Base-by-base conservation (phyloP, 2,888 invertebrate genomes). In the Cremastobaeus sp. region DNA sequence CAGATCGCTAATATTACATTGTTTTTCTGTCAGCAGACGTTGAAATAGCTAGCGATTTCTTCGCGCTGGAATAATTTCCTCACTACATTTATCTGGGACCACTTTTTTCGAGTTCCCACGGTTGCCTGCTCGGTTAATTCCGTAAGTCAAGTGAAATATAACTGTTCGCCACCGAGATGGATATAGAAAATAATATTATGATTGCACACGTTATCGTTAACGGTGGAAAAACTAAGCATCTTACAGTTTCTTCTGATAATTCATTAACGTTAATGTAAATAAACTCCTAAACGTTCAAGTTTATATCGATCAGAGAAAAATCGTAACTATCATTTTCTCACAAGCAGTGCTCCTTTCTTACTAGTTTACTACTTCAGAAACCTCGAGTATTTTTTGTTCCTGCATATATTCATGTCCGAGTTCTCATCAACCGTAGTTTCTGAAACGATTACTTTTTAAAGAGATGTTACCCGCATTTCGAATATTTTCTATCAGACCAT, bases 101-200 rank as follows among this genome's bases (percentile, higher is more conserved):
- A 69, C 69, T 74, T 74, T 74, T 59, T 74, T 74, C 57, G 57
- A 64, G 69, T 74, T 74, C 74, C 74, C 74, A 74, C 74, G 74
- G 73, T 74, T 74, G 66, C 62, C 47, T 45, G 52, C 59, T 50
- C 69, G 39, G 59, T 52, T 68, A 69, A 64, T 74, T 69, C 74
- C 54, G 64, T 43, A 25, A 74, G 64, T 54, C 62, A 69, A 69
- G 69, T 69, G 52, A 69, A 64, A 69, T 69, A 68, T 64, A 74
- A 74, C 68, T 68, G 73, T 68, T 57, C 52, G 39, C 21, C n/a
- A 8, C 43, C 30, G 45, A 59, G 64, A 74, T 57, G 45, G 68
- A 59, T 57, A 52, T 32, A 47, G 50, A 14, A 47, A 64, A 74
- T 74, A 41, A 64, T 59, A 74, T 74, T 74, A 74, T 68, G 57